These are phyloP conservation scores for Aphelenchoides besseyi DNA, from an alignment of 1,140 invertebrate genomes.

Conservation along the genomic window DNA sequence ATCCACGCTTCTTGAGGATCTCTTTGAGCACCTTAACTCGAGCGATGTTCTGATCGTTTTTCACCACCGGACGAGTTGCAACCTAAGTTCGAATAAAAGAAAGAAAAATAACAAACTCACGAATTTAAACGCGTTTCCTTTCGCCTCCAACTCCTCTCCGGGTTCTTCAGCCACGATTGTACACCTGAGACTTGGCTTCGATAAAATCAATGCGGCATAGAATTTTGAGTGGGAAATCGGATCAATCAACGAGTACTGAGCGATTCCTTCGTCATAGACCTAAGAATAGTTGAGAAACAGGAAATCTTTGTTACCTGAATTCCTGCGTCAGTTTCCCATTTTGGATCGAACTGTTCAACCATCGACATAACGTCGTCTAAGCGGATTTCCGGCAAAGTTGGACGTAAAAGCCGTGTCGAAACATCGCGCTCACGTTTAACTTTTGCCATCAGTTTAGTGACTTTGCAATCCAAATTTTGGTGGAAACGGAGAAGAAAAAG, in stretches of 20 bases:
- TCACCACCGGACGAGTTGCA: neutral
- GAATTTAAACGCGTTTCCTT: neutral
- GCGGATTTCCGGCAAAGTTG: neutral
- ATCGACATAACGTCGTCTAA: slow-evolving; percentile 2
- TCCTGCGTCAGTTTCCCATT: slow-evolving; percentile 2
- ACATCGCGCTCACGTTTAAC: slow-evolving; percentile 2
- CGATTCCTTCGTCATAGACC: slow-evolving; percentile 23
- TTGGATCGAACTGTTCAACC: neutral
- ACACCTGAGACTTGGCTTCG: slow-evolving; percentile 18
- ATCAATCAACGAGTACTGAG: slow-evolving; percentile 17
- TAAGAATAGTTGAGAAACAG: slow-evolving; percentile 15
- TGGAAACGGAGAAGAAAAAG: neutral
- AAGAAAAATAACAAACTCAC: neutral
- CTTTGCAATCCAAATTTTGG: neutral
- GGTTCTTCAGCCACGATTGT: slow-evolving; percentile 10
- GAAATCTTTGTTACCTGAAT: neutral
- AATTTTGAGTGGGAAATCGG: slow-evolving; percentile 11
- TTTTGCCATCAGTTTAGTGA: neutral
- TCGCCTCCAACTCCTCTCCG: neutral
- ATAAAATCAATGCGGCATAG: slow-evolving; percentile 20
- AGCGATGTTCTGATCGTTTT: neutral
- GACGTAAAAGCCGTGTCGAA: slow-evolving; percentile 13
- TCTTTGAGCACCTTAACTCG: slow-evolving; percentile 17
- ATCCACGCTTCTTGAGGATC: slow-evolving; percentile 24
- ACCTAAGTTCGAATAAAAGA: neutral